A percentile compares a stretch with the other conserved stretches of the same genome.
phyloP scores from a whole-genome alignment of 2,797 vertebrate species.

The Epinephelus malabaricus region DNA sequence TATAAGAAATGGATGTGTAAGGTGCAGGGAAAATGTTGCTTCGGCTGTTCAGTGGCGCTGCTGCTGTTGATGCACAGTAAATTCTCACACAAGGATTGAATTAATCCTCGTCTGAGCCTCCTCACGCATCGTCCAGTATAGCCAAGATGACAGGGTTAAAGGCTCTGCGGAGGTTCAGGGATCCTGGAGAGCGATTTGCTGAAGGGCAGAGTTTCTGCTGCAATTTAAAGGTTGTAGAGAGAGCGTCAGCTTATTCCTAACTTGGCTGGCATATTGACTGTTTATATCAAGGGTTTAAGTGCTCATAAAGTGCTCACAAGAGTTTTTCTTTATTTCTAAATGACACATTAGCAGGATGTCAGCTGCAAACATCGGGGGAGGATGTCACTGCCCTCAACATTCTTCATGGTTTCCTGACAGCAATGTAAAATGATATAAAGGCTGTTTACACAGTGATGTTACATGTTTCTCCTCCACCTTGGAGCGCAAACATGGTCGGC shows the following conservation, averaged over 20 bases:
- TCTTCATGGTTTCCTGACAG: background rate
- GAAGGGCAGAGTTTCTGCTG: slow-evolving; percentile 5
- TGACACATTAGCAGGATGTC: background rate
- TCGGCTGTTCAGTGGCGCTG: background rate
- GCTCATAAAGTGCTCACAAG: background rate
- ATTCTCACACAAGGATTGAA: slow-evolving; percentile 30
- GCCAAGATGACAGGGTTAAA: slow-evolving; percentile 31
- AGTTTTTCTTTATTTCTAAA: background rate
- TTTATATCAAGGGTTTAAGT: background rate
- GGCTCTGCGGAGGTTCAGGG: slow-evolving; percentile 24
- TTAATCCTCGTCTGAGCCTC: slow-evolving; percentile 41
- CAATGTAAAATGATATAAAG: background rate
- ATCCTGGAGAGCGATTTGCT: slow-evolving; percentile 17
- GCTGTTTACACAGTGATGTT: background rate
- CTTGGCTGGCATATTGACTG: slow-evolving; percentile 6
- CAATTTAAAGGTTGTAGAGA: slow-evolving; percentile 19
- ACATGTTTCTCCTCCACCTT: background rate
- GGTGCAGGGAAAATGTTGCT: slow-evolving; percentile 17
- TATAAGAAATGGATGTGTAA: background rate
- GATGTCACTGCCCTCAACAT: background rate
- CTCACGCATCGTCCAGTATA: slow-evolving; percentile 15
- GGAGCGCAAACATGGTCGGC: background rate
- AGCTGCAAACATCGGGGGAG: background rate
- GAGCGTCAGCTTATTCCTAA: slow-evolving; percentile 4
- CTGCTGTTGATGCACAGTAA: slow-evolving; percentile 47